Evolutionary conservation across 1,140 invertebrate species (phyloP), one percentile per base, ranked within the genome.

Genomic region (Leptinotarsa lineolata): DNA sequence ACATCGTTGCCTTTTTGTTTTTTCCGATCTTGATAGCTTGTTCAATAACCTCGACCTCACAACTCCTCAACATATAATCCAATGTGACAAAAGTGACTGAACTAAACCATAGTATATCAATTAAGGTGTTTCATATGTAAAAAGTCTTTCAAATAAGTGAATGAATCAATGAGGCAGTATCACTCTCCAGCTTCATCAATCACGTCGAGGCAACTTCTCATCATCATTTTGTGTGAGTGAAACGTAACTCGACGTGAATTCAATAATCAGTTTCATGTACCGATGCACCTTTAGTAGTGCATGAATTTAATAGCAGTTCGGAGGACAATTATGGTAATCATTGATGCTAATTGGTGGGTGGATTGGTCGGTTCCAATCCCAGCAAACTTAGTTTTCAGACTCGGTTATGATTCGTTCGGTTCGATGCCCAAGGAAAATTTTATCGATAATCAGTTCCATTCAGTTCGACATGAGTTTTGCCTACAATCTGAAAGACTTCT

Each of bases 251-350:
- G 54, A 72, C 70, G 20, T 46, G 58, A 72, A 72, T 72, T 72
- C 39, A 60, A 71, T 71, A 71, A 67, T 66, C 64, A 54, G 45
- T 58, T 72, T 67, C 63, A 45, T 44, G 48, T 64, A 59, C 66
- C 58, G 59, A 44, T 72, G 72, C 72, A 72, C 65, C 22, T 72
- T 46, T 54, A 59, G 63, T 59, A 72, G 24, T 59, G 64, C 72
- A 72, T 46, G 65, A 72, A 72, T 72, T 72, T 30, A 72, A 72
- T 72, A 46, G 45, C 12, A 58, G 46, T 67, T 72, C 48, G 64
- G 72, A 45, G 24, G 45, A 72, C 72, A 72, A 72, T 72, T 72
- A 72, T 67, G 72, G 64, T 72, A 72, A 72, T 72, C 63, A 30
- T 16, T 30, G 24, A 24, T 39, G 63, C 63, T 65, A 30, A 65